Base-by-base conservation (phyloP, 1,140 invertebrate genomes). In the silkworm (Bombyx mori) region DNA sequence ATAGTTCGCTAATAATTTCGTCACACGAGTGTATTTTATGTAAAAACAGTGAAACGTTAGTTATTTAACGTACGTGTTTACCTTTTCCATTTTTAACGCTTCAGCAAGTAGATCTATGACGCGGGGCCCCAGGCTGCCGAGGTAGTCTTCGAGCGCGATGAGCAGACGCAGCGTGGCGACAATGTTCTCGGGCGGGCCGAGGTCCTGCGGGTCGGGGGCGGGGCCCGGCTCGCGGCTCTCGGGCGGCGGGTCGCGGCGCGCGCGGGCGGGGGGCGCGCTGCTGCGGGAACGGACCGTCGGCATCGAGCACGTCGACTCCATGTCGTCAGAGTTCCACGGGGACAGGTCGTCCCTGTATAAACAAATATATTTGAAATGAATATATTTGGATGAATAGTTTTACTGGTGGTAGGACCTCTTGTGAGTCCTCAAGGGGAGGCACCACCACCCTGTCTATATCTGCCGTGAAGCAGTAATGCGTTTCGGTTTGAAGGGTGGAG, bases 111-210 rank as follows among this genome's bases (percentile, higher is more conserved):
- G 71, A 47, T 93, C 91, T 1, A 95, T 91, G 22, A 95, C 89
- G 79, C 92, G 94, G 0, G 94, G 94, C 0, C 94, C 94, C 0
- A 96, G 79, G 46, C 94, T 95, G 42, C 94, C 95, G 9, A 96
- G 75, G 69, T 94, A 92, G 61, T 92, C 91, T 82, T 96, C 95
- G 0, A 96, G 81, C 1, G 94, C 94, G 5, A 94, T 94, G 0
- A 96, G 82, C 53, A 94, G 80, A 54, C 94, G 85, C 45, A 96
- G 73, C 12, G 95, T 91, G 46, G 90, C 90, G 6, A 96, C 92
- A 7, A 95, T 82, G 44, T 92, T 91, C 44, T 90, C 86, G 0
- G 52, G 26, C 53, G 50, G 42, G n/a, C 51, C 42, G 6, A 61
- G 26, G 52, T 49, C 18, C 48, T 50, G 48, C 10, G 12, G 0